phyloP scores from a whole-genome alignment of 2,888 invertebrate species.

The Cephus spinipes region DNA sequence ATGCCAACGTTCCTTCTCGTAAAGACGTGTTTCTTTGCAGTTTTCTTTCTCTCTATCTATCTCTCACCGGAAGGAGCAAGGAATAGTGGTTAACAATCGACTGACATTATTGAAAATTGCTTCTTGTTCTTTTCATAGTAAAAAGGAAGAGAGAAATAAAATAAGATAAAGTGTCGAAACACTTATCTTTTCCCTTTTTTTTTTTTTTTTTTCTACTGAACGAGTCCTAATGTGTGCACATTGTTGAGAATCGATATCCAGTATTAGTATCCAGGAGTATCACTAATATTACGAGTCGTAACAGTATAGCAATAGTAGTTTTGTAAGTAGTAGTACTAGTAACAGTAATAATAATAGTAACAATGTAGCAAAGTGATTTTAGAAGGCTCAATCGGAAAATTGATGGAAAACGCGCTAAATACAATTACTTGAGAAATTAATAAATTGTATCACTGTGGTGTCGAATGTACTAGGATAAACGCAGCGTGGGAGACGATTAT shows the following conservation, averaged over 20 bases:
- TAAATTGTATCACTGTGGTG: neutral
- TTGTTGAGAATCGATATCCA: neutral
- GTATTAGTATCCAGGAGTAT: neutral
- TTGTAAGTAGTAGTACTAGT: neutral
- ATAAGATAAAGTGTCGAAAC: neutral
- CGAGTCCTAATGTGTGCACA: neutral
- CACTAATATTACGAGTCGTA: neutral
- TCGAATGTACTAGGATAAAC: neutral
- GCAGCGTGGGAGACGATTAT: neutral
- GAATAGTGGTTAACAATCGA: neutral
- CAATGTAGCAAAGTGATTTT: neutral
- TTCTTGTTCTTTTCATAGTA: neutral
- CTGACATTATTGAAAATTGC: neutral
- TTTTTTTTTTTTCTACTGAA: neutral
- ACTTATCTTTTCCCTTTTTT: neutral
- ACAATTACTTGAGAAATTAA: neutral
- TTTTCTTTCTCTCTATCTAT: neutral
- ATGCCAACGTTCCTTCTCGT: constrained; percentile 24
- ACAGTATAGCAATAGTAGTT: neutral
- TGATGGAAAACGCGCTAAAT: neutral
- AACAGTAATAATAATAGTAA: neutral
- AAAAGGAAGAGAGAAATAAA: neutral
- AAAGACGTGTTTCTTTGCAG: neutral
- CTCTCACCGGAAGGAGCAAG: neutral
- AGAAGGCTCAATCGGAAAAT: neutral